Evolutionary conservation across 1,140 invertebrate genomes (phyloP).

Genomic region (Solenopsis fugax): DNA sequence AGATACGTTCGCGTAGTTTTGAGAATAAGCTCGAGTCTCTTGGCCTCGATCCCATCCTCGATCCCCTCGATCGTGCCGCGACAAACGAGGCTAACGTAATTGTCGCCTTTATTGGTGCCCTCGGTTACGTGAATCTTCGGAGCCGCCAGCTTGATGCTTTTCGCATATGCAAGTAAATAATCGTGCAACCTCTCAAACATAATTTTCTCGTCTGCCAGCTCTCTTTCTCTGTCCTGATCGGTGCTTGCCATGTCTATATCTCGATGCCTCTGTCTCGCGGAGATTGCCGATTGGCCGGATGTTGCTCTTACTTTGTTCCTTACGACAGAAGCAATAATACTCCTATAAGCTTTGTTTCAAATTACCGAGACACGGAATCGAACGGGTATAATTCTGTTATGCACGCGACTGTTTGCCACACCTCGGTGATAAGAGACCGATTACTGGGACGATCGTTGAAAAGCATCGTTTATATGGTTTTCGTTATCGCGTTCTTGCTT

Average conservation of each 20-base stretch:
- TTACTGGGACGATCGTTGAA: background rate
- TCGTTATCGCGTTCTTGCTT: background rate
- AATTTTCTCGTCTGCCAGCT: background rate
- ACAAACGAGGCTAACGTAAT: constrained; percentile 71
- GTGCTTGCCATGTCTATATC: background rate
- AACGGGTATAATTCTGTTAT: background rate
- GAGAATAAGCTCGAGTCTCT: constrained; percentile 61
- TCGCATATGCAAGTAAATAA: constrained; percentile 11
- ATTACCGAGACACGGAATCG: background rate
- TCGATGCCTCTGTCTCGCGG: background rate
- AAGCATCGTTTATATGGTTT: constrained; percentile 32
- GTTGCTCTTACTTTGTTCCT: background rate
- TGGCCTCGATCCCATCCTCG: constrained; percentile 37
- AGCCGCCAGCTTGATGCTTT: background rate
- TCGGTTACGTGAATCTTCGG: constrained; percentile 60
- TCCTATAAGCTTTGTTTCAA: constrained; percentile 1
- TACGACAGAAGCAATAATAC: background rate
- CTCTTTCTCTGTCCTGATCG: background rate
- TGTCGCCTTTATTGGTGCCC: constrained; percentile 69
- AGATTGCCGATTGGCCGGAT: constrained; percentile 3
- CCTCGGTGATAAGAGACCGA: constrained; percentile 10
- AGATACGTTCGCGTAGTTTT: constrained; percentile 57
- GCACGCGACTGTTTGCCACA: background rate
- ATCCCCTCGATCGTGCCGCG: constrained; percentile 62
- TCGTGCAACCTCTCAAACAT: background rate